Base-by-base conservation (phyloP, 1,140 invertebrate species). In the Pentalonia nigronervosa region DNA sequence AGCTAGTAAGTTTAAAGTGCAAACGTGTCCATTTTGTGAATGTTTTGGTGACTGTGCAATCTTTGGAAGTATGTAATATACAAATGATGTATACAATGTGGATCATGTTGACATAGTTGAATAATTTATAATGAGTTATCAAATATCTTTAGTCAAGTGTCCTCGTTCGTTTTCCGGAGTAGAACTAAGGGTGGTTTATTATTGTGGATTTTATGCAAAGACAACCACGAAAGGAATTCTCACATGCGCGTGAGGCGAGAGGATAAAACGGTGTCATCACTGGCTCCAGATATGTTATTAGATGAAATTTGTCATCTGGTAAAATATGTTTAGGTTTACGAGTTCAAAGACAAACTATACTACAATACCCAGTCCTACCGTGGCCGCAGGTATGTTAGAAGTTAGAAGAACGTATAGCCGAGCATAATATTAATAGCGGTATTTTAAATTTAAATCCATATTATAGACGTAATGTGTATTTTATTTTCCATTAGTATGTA, bases 51-150 rank as follows among this genome's bases (percentile, higher is more conserved):
- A 45, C 36, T 45, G 36, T 41, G 86, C 30, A 50, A 34, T 34
- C n/a, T 88, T 88, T 9, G n/a, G 48, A 88, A 88, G 23, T 50
- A 88, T 88, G 86, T 50, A 88, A 50, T 25, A 50, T 30, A 88
- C 48, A 21, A 88, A 47, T 23, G n/a, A 34, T 50, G 47, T 87
- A n/a, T n/a, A 87, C 45, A 25, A 20, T 48, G 45, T 48, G 17
- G 45, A 53, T 56, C 48, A 56, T 90, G 89, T 90, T 60, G 56
- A 56, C 89, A 60, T 67, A 67, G 50, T 56, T 41, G 56, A 60
- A 90, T 90, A 90, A 67, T 90, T 90, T 90, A 90, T 90, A 90
- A 56, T 53, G 50, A 50, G 88, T 90, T 90, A 90, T 90, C 89
- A 60, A 90, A 90, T 90, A 60, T 90, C 56, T 90, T 90, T 60